phyloP scores from a whole-genome alignment of 2,113 vertebrate genomes.

The Grammatotria lemairii region DNA sequence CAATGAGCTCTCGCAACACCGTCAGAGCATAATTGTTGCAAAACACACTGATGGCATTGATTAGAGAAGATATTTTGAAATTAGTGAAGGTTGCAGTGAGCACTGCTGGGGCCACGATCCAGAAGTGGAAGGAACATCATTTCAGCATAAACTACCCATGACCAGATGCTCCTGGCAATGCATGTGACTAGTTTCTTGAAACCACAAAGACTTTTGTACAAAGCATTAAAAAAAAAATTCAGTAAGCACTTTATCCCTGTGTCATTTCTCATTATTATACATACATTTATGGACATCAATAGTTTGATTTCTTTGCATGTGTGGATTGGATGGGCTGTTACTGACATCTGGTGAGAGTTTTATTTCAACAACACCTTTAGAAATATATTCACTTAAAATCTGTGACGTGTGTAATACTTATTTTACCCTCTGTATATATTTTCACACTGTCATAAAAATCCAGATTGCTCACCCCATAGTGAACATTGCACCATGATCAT shows the following conservation, averaged over 20 bases:
- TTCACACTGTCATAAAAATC: not conserved
- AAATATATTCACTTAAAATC: not conserved
- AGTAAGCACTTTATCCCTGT: not conserved
- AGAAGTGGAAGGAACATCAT: not conserved
- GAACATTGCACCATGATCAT: not conserved
- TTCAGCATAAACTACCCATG: rapidly evolving
- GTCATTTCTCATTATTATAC: not conserved
- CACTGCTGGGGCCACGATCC: not conserved
- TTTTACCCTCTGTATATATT: not conserved
- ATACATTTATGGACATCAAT: not conserved
- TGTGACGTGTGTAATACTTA: not conserved
- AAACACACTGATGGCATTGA: not conserved
- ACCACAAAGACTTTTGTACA: rapidly evolving
- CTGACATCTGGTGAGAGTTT: not conserved
- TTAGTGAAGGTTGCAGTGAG: not conserved
- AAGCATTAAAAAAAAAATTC: rapidly evolving
- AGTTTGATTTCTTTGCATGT: not conserved
- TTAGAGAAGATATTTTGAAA: not conserved
- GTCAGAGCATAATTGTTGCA: not conserved
- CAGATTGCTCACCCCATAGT: conserved; percentile 40
- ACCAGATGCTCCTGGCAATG: not conserved
- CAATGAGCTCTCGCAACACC: not conserved
- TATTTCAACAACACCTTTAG: not conserved
- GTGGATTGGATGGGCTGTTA: not conserved
- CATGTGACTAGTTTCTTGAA: not conserved